phyloP scores from a whole-genome alignment of 2,113 vertebrate species.

The Nestor notabilis region DNA sequence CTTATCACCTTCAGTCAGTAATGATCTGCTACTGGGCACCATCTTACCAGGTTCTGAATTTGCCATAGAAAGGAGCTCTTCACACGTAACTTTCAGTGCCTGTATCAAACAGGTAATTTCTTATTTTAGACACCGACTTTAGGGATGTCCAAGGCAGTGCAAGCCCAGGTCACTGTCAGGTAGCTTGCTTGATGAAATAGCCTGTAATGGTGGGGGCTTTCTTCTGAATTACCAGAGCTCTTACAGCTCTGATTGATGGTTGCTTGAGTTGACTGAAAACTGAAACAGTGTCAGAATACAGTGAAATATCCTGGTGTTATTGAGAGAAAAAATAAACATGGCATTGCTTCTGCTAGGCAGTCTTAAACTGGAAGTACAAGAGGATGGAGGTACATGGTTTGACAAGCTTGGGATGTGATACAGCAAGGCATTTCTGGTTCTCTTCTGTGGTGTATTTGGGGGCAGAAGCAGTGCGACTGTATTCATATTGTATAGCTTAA shows the following conservation, averaged over 20 bases:
- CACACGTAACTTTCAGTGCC: background rate
- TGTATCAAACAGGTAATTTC: background rate
- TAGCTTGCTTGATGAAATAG: background rate
- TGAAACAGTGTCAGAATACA: background rate
- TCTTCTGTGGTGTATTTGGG: background rate
- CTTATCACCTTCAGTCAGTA: background rate
- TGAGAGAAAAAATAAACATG: background rate
- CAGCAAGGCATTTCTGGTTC: background rate
- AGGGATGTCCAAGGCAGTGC: background rate
- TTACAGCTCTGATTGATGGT: background rate
- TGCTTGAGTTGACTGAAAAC: background rate
- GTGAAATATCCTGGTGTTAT: background rate
- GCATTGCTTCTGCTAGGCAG: background rate
- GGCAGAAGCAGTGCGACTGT: background rate
- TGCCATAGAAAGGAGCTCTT: background rate
- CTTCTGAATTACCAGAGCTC: background rate
- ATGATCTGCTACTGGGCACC: background rate
- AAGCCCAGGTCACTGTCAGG: background rate
- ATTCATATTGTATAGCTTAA: background rate
- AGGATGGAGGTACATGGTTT: background rate
- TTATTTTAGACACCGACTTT: background rate
- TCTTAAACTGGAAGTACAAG: background rate
- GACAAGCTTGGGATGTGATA: background rate
- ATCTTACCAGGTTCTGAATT: background rate
- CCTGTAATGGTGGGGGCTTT: fast-evolving